Evolutionary conservation across 2,797 vertebrate species (phyloP).

Genomic region (Echeneis naucrates): DNA sequence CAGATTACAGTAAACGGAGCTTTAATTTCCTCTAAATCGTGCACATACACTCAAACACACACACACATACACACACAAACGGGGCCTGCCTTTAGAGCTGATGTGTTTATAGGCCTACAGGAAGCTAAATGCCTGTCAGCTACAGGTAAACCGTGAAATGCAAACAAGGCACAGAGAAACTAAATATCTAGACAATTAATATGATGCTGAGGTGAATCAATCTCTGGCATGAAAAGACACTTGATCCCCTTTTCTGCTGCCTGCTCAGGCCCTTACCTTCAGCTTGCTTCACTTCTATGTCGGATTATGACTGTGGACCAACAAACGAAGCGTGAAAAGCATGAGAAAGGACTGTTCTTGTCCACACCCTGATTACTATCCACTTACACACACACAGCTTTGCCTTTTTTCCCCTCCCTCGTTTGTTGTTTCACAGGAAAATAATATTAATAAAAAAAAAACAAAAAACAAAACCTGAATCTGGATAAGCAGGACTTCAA

Average conservation of each 20-base stretch:
- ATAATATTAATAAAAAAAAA: not conserved
- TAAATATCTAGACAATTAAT: slow-evolving; percentile 40
- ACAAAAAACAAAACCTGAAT: slow-evolving; percentile 37
- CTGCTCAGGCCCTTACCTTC: slow-evolving; percentile 52
- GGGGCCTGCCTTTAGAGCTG: slow-evolving; percentile 57
- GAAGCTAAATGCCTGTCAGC: slow-evolving; percentile 61
- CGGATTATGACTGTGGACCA: slow-evolving; percentile 63
- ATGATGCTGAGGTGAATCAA: slow-evolving; percentile 36
- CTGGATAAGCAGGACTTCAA: slow-evolving; percentile 59
- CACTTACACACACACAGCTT: slow-evolving; percentile 40
- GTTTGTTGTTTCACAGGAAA: too few species aligned
- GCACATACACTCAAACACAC: slow-evolving; percentile 20
- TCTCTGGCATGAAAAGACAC: slow-evolving; percentile 64
- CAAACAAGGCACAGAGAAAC: slow-evolving; percentile 78
- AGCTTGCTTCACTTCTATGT: slow-evolving; percentile 49
- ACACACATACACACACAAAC: not conserved
- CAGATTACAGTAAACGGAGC: slow-evolving; percentile 78
- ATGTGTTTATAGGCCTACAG: slow-evolving; percentile 64
- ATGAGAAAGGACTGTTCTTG: slow-evolving; percentile 52
- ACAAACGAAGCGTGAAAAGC: slow-evolving; percentile 59
- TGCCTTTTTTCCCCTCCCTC: too few species aligned
- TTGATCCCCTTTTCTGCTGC: slow-evolving; percentile 47
- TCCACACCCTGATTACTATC: slow-evolving; percentile 74
- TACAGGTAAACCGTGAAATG: slow-evolving; percentile 67
- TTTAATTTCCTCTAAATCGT: slow-evolving; percentile 71